phyloP scores from a whole-genome alignment of 2,888 invertebrate genomes.

The Linnaemya tessellans region DNA sequence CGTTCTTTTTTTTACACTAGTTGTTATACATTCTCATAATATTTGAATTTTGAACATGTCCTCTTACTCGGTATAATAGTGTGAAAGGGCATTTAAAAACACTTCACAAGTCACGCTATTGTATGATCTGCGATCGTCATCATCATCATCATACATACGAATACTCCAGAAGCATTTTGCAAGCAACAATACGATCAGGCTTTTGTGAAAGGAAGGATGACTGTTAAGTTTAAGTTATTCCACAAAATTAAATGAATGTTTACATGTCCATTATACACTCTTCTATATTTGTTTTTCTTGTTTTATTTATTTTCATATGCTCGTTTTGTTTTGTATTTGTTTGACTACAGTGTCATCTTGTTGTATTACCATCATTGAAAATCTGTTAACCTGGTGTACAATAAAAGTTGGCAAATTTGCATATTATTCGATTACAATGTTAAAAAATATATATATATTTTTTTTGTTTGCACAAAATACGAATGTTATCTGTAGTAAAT shows the following conservation, averaged over 20 bases:
- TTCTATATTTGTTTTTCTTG: too few species aligned
- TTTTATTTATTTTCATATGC: conserved; percentile 5
- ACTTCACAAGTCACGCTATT: conserved; percentile 27
- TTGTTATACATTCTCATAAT: too few species aligned
- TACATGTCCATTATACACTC: background rate
- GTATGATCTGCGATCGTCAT: conserved; percentile 10
- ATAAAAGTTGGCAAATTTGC: conserved; percentile 59
- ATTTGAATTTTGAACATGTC: too few species aligned
- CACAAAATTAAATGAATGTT: conserved; percentile 22
- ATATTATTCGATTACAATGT: conserved; percentile 37
- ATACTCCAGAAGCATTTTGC: too few species aligned
- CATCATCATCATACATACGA: too few species aligned
- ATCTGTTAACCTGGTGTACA: conserved; percentile 32
- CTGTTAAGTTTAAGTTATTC: background rate
- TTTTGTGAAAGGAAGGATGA: background rate
- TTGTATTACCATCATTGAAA: conserved; percentile 36
- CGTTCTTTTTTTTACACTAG: too few species aligned
- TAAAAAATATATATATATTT: conserved; percentile 7
- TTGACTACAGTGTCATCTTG: conserved; percentile 38
- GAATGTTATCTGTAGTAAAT: too few species aligned
- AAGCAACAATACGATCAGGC: too few species aligned
- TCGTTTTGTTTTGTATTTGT: conserved; percentile 2
- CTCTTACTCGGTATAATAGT: too few species aligned
- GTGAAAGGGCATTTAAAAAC: too few species aligned
- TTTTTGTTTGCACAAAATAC: too few species aligned